These are phyloP conservation scores for Xestia ashworthii DNA, from an alignment of 2,888 invertebrate species.

Conservation along the genomic window DNA sequence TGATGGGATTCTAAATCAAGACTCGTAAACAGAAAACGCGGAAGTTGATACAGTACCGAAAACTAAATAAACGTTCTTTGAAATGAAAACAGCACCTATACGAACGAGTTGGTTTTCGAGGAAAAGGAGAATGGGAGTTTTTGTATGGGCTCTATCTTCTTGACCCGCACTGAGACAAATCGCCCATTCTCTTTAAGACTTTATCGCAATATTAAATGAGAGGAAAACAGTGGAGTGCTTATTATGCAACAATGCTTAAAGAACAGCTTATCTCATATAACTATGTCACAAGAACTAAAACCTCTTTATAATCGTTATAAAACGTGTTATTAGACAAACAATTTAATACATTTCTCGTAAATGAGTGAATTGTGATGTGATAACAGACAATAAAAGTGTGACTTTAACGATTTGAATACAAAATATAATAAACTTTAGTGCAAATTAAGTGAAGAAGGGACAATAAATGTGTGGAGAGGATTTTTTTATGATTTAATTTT, in stretches of 20 bases:
- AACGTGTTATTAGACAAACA: slow-evolving; percentile 28
- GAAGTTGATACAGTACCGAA: slow-evolving; percentile 21
- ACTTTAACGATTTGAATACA: slow-evolving; percentile 25
- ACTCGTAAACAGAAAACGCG: neutral
- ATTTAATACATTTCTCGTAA: slow-evolving; percentile 37
- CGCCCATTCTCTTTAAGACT: neutral
- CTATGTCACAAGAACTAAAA: slow-evolving; percentile 18
- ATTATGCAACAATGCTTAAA: slow-evolving; percentile 12
- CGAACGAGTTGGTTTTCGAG: neutral
- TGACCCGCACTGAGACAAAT: neutral
- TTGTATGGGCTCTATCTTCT: neutral
- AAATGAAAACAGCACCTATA: neutral
- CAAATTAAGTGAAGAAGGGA: slow-evolving; percentile 41
- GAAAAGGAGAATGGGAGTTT: slow-evolving; percentile 2
- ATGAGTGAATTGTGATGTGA: slow-evolving; percentile 36
- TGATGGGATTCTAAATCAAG: slow-evolving; percentile 28
- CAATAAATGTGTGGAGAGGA: slow-evolving; percentile 48
- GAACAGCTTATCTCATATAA: slow-evolving; percentile 19
- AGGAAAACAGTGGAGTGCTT: slow-evolving; percentile 13
- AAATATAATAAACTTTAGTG: slow-evolving; percentile 48
- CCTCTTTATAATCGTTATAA: slow-evolving; percentile 29
- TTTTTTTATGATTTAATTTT: slow-evolving; percentile 15
- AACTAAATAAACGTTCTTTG: slow-evolving; percentile 12
- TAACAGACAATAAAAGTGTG: slow-evolving; percentile 52
- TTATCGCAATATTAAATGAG: slow-evolving; percentile 7